Base-by-base conservation (phyloP, 2,113 vertebrate species). In the Dromas ardeola region DNA sequence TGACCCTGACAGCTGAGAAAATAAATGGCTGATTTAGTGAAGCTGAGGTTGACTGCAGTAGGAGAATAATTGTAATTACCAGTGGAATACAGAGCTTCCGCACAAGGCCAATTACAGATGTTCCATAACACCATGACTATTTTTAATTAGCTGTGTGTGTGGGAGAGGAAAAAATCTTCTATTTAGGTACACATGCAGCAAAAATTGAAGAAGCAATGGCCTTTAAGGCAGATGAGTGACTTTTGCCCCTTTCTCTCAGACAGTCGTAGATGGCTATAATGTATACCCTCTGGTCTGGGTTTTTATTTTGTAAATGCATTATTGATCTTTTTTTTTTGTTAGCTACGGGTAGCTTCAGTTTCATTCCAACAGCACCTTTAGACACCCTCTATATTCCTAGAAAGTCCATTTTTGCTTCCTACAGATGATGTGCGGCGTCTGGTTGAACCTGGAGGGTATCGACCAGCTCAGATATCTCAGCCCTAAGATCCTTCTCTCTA, bases 131-230 rank as follows among this genome's bases (percentile, higher is more conserved):
- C 63, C 59, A 85, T 0, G 9, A 34, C 73, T 92, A 83, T 81
- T 96, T 97, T 94, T 94, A 97, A 96, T 95, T 96, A 91, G 38
- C 55, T 58, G 7, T 47, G 15, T 55, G 74, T 76, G n/a, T 66
- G 52, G 59, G 74, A 84, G 56, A 94, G 61, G 15, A 66, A 88
- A 81, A 76, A 38, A 45, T 40, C 53, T 81, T 92, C 42, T 78
- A 38, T 81, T 92, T 63, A 34, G 62, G 63, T 88, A 26, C 4
- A 53, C 9, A 26, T 11, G 30, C n/a, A 88, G 40, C 21, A 95
- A 87, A 84, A 87, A 85, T 81, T 47, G 23, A 77, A 55, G 67
- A 47, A 83, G 36, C 32, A 30, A 3, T 30, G 45, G 40, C 36
- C 67, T 63, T 87, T 71, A 62, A 47, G 42, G 34, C 42, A 73